Conservation (phyloP, 2,888 invertebrate species). For the Ethmia dodecea region DNA sequence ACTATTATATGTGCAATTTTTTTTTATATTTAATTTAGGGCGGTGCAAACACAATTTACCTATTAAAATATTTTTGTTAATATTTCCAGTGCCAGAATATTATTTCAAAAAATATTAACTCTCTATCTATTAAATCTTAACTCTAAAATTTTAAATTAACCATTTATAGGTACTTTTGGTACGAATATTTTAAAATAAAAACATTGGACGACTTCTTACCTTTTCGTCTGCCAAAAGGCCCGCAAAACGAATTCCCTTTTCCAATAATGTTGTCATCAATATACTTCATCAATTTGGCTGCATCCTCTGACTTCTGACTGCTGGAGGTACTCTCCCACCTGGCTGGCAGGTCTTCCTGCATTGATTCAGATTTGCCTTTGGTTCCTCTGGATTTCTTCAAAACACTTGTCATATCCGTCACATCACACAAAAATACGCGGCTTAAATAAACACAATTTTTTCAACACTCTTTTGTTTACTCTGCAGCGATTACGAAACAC, state of each 20-base stretch:
- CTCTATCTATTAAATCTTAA: slow-evolving; percentile 14
- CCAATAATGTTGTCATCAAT: slow-evolving; percentile 90
- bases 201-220: too few species aligned
- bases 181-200: too few species aligned
- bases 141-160: not conserved
- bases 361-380: slow-evolving; percentile 72
- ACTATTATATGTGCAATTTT: too few species aligned
- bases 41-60: too few species aligned
- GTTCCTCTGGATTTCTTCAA: slow-evolving; percentile 68
- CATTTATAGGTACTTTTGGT: too few species aligned
- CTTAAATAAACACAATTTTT: slow-evolving; percentile 4
- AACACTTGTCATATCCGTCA: slow-evolving; percentile 63
- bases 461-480: slow-evolving; percentile 11
- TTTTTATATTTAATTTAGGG: not conserved
- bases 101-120: too few species aligned
- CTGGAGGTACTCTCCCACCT: slow-evolving; percentile 56
- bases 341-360: slow-evolving; percentile 69
- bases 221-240: slow-evolving; percentile 90
- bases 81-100: too few species aligned
- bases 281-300: slow-evolving; percentile 84
- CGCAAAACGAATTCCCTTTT: slow-evolving; percentile 87
- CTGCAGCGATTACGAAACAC: slow-evolving; percentile 11
- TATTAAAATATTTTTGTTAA: too few species aligned
- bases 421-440: slow-evolving; percentile 36
- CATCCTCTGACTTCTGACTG: slow-evolving; percentile 80